Evolutionary conservation across 2,797 vertebrate species (phyloP), one percentile per base, ranked within the genome.

Genomic region (Ctenopoma multispine): DNA sequence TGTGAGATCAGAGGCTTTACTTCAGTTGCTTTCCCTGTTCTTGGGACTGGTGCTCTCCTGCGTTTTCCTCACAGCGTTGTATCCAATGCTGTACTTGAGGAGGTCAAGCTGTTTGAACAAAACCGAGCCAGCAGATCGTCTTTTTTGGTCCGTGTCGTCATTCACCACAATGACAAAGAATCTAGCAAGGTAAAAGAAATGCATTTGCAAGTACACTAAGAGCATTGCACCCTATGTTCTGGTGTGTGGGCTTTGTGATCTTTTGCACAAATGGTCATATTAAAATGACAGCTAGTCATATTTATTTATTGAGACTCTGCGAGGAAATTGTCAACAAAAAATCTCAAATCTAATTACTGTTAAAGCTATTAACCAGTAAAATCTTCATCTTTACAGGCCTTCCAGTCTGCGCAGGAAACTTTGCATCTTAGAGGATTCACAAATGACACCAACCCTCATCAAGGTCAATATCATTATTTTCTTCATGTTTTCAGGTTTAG

Each of bases 1-100:
- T 94, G 92, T 71, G 60, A 65, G 0, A 46, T 5, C 4, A 66
- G 14, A 59, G 80, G 69, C 10, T 87, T 79, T 20, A 27, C 27
- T 14, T 93, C 92, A 4, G 72, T 93, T 21, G 87, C 87, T 9
- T 31, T 94, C 53, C 91, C 93, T 1, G 63, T 86, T 21, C 68
- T 93, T 3, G 93, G 92, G 8, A 73, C 88, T 0, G 91, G 92
- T 0, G n/a, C 8, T 1, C 47, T 47, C 14, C 67, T 93, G 2
- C 6, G 21, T 14, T 92, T 92, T 41, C 91, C 92, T 34, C 77
- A 80, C 47, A 57, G 10, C 0, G 0, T 77, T 24, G 87, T 64
- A 1, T 58, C 82, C 13, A 81, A 1, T 51, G 65, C 81, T 50
- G 13, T 93, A 1, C 55, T 91, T 54, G 81, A 92, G 67, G 90